Conservation (phyloP, 2,888 invertebrate species). For the Rhogogaster chlorosoma region DNA sequence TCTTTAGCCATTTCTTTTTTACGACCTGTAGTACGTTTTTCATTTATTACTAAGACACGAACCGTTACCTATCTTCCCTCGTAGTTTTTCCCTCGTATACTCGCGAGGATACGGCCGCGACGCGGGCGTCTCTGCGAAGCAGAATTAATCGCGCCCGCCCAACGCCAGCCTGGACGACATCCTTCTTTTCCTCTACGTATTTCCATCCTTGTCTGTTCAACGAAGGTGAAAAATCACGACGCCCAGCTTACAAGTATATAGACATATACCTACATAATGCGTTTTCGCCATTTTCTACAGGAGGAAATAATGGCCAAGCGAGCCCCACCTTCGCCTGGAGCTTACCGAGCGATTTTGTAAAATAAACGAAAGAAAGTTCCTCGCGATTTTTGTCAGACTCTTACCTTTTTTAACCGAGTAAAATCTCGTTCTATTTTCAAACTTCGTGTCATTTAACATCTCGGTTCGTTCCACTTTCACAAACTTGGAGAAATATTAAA, state of each 20-base stretch:
- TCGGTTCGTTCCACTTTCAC: neutral
- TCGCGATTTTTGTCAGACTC: neutral
- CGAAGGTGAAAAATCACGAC: slow-evolving; percentile 42
- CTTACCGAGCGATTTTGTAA: neutral
- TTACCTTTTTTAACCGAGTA: neutral
- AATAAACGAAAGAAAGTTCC: neutral
- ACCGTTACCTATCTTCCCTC: neutral
- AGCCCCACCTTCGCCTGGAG: neutral
- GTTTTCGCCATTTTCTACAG: slow-evolving; percentile 1
- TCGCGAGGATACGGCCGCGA: neutral
- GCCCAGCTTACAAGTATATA: neutral
- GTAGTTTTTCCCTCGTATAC: slow-evolving; percentile 29
- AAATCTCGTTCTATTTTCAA: neutral
- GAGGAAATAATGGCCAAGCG: neutral
- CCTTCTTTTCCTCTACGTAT: slow-evolving; percentile 33
- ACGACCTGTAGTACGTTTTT: slow-evolving; percentile 7
- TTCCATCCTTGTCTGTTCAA: slow-evolving; percentile 9
- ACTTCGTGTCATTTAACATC: neutral
- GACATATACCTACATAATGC: neutral
- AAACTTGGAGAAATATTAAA: neutral
- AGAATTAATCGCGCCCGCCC: slow-evolving; percentile 44
- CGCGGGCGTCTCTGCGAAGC: slow-evolving; percentile 24
- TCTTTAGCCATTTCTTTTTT: slow-evolving; percentile 21
- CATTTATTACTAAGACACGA: slow-evolving; percentile 5
- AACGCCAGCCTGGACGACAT: slow-evolving; percentile 19